These are phyloP conservation scores for Stichodactyla mertensii DNA, from an alignment of 64 coral and sea anemone species.

Conservation along the genomic window DNA sequence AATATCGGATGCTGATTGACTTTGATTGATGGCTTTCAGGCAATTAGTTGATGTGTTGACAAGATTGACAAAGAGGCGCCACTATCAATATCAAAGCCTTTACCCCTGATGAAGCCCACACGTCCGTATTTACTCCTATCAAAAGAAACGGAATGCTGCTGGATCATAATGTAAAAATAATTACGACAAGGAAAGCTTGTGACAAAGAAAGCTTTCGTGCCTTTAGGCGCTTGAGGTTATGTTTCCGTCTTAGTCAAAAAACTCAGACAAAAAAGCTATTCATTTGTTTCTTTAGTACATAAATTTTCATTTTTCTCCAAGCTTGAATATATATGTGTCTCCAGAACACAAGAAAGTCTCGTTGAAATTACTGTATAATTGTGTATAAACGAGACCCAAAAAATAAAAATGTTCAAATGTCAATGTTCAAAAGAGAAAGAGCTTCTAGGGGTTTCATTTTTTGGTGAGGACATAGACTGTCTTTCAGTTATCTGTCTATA, in stretches of 20 bases:
- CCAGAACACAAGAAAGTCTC: not conserved
- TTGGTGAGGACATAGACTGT: not conserved
- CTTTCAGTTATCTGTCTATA: not conserved
- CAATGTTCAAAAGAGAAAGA: not conserved
- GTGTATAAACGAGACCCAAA: not conserved
- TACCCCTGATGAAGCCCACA: not conserved
- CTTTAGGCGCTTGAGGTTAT: constrained; percentile 1
- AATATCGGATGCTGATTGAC: constrained; percentile 14
- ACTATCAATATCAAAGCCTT: constrained; percentile 18
- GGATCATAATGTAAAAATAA: not conserved
- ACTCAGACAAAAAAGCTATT: not conserved
- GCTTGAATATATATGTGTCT: not conserved
- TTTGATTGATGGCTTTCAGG: constrained; percentile 14
- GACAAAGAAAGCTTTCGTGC: not conserved
- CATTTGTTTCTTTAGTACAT: not conserved
- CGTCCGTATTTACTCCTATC: not conserved
- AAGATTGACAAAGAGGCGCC: constrained; percentile 27
- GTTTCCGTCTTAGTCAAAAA: not conserved
- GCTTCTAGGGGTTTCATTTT: not conserved
- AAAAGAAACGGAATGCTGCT: not conserved
- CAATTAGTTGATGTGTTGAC: constrained; percentile 17
- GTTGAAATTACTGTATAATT: not conserved
- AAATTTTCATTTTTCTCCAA: not conserved
- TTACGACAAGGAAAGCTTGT: not conserved
- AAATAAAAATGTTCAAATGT: not conserved